Conservation (phyloP, 2,797 vertebrate genomes). For the Fringilla coelebs region DNA sequence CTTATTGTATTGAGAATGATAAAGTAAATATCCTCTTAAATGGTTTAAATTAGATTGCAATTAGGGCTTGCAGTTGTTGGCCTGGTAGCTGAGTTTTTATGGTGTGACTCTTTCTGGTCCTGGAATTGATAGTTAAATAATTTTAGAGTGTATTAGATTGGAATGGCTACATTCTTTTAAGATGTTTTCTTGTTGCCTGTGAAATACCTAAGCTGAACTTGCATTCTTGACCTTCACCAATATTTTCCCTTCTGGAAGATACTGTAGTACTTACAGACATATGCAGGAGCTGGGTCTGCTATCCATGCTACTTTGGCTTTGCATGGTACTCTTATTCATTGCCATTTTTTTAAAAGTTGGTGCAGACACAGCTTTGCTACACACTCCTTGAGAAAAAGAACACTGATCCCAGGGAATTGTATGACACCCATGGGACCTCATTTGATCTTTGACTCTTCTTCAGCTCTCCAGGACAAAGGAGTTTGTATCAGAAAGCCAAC, state of each 20-base stretch:
- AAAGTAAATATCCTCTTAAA: background rate
- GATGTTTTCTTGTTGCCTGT: background rate
- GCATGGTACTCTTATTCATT: background rate
- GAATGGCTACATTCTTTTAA: background rate
- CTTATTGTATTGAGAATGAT: background rate
- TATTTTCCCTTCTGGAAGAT: background rate
- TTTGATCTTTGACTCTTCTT: background rate
- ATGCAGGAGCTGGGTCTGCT: background rate
- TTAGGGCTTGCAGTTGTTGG: background rate
- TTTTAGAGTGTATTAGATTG: background rate
- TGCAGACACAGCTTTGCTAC: background rate
- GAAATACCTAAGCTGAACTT: background rate
- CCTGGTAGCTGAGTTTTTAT: background rate
- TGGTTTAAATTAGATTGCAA: background rate
- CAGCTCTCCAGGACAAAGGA: background rate
- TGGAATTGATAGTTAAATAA: background rate
- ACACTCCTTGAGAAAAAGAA: background rate
- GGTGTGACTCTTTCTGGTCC: background rate
- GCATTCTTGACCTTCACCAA: background rate
- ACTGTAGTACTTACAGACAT: background rate
- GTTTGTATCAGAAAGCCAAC: background rate
- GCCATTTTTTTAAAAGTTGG: background rate
- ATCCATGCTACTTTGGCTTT: background rate
- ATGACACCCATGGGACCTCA: background rate
- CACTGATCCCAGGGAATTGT: background rate